Evolutionary conservation across 2,888 invertebrate genomes (phyloP).

Genomic region (Ashinkailepas kermadecensis): DNA sequence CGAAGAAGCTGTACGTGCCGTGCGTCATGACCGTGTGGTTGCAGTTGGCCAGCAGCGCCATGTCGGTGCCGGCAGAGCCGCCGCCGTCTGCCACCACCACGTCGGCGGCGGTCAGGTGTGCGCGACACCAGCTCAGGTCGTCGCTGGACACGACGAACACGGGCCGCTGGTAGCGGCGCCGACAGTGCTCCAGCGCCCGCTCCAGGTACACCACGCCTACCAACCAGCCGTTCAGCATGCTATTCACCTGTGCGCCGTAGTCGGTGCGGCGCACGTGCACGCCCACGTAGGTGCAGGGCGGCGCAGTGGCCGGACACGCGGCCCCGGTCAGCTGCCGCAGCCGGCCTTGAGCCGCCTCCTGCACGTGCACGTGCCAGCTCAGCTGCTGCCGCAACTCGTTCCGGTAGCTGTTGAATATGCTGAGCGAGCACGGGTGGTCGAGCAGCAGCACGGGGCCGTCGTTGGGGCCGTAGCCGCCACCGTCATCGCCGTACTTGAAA

Average conservation of each 20-base stretch:
- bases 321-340: constrained; percentile 10
- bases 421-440: not conserved
- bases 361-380: constrained; percentile 14
- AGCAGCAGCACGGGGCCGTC: constrained; percentile 2
- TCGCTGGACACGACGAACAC: constrained; percentile 33
- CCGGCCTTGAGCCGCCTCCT: not conserved
- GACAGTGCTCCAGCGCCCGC: constrained; percentile 30
- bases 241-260: constrained; percentile 25
- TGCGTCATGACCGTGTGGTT: too few relatives aligned
- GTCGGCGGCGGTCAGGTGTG: constrained; percentile 20
- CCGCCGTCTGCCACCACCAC: constrained; percentile 24
- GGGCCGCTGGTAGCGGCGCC: constrained; percentile 27
- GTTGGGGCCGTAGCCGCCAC: constrained; percentile 12
- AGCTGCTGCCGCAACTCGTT: constrained; percentile 25
- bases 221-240: constrained; percentile 19
- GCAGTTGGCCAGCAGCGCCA: too few relatives aligned
- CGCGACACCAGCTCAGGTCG: constrained; percentile 28
- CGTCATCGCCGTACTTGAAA: constrained; percentile 18
- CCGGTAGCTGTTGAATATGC: constrained; percentile 27
- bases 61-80: too few relatives aligned
- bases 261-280: constrained; percentile 34
- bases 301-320: too few relatives aligned
- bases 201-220: constrained; percentile 27
- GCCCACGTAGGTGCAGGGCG: constrained; percentile 27
- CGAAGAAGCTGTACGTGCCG: constrained; percentile 40